These are phyloP conservation scores for Calycopis cecrops DNA, from an alignment of 1,140 invertebrate species.

Conservation along the genomic window DNA sequence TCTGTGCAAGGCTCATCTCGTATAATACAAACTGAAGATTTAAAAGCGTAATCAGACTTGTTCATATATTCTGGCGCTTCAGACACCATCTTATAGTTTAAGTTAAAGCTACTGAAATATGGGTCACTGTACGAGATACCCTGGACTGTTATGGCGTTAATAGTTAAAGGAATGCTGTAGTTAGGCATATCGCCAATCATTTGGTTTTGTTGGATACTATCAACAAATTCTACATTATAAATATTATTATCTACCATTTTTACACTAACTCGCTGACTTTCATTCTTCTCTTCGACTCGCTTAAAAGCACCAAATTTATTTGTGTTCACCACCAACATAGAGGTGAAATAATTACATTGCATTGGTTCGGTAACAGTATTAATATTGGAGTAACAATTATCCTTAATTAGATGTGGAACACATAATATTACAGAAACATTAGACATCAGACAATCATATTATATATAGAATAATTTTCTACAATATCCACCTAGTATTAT, in stretches of 20 bases:
- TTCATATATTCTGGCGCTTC: constrained; percentile 71
- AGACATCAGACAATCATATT: constrained; percentile 79
- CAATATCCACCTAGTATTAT: constrained; percentile 74
- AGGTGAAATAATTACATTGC: constrained; percentile 78
- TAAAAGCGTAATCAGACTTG: constrained; percentile 77
- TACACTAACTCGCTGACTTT: constrained; percentile 74
- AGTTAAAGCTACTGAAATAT: constrained; percentile 78
- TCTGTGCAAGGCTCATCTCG: constrained; percentile 64
- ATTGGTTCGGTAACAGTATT: constrained; percentile 79
- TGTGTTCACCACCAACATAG: constrained; percentile 74
- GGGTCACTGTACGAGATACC: constrained; percentile 78
- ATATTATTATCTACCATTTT: constrained; percentile 76
- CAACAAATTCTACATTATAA: constrained; percentile 75
- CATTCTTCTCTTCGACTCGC: constrained; percentile 71
- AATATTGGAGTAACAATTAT: constrained; percentile 75
- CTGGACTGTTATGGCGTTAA: constrained; percentile 77
- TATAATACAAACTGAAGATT: constrained; percentile 75
- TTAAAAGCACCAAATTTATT: constrained; percentile 76
- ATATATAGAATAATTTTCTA: constrained; percentile 77
- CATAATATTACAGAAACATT: constrained; percentile 77
- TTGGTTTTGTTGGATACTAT: constrained; percentile 76
- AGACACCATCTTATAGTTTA: constrained; percentile 74
- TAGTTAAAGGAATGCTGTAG: constrained; percentile 79
- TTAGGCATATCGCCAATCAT: constrained; percentile 76
- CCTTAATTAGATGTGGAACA: constrained; percentile 75